A percentile compares a stretch with the other conserved stretches of the same genome.
Evolutionary conservation across 2,888 invertebrate genomes (phyloP).

Genomic region (Lasioglossum marginatum): DNA sequence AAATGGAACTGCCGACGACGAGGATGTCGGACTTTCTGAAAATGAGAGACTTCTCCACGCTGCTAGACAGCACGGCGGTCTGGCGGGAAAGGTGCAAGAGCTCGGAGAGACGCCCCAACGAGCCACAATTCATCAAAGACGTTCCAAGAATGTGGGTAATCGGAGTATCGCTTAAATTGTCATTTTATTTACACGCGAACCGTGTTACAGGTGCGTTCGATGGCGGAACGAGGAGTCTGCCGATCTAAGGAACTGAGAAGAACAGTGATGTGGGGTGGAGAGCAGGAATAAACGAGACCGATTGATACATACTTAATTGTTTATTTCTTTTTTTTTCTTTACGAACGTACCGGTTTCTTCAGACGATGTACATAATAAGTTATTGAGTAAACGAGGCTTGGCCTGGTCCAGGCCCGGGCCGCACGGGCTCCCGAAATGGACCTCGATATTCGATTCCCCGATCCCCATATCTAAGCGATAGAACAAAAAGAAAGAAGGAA

Average conservation of each 20-base stretch:
- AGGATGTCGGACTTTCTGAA: conserved; percentile 21
- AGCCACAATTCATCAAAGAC: conserved; percentile 77
- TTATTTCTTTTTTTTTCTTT: conserved; percentile 81
- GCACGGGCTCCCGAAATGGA: conserved; percentile 61
- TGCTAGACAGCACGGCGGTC: conserved; percentile 77
- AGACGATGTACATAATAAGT: conserved; percentile 83
- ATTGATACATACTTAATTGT: conserved; percentile 82
- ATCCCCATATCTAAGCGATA: conserved; percentile 34
- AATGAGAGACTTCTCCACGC: conserved; percentile 67
- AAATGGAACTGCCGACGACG: conserved; percentile 5
- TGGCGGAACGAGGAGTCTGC: conserved; percentile 70
- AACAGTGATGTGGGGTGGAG: background rate
- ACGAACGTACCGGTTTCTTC: conserved; percentile 82
- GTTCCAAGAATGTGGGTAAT: conserved; percentile 76
- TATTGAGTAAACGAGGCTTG: conserved; percentile 83
- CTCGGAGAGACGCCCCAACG: conserved; percentile 33
- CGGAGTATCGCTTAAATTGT: conserved; percentile 10
- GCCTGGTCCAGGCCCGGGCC: conserved; percentile 78
- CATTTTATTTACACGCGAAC: conserved; percentile 19
- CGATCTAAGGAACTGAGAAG: conserved; percentile 34
- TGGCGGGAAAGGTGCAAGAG: conserved; percentile 78
- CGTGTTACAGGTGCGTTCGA: conserved; percentile 56
- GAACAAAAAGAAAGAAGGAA: conserved; percentile 12
- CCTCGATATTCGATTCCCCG: conserved; percentile 2
- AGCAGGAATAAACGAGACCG: conserved; percentile 61